Percentiles rank a stretch among this genome's conserved stretches.
These are phyloP conservation scores for Lutjanus campechanus DNA, from an alignment of 2,797 vertebrate genomes.

Conservation along the genomic window DNA sequence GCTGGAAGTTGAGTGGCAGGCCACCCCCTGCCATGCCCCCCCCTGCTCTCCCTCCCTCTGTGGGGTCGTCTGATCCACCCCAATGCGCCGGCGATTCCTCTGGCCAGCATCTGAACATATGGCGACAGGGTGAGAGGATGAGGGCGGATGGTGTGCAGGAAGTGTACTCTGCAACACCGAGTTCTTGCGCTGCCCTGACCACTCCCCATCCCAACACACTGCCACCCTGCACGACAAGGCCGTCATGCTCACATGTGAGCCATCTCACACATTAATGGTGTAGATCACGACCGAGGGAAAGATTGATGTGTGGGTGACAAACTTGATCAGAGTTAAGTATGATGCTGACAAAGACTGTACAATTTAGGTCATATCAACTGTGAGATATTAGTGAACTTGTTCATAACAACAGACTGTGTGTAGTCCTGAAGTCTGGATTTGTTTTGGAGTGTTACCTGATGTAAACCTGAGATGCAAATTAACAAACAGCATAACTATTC, in stretches of 20 bases:
- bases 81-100: slow-evolving; percentile 88
- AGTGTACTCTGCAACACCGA: slow-evolving; percentile 75
- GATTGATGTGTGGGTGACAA: slow-evolving; percentile 49
- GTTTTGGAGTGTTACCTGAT: slow-evolving; percentile 31
- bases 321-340: slow-evolving; percentile 51
- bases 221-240: slow-evolving; percentile 69
- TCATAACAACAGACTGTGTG: slow-evolving; percentile 14
- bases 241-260: slow-evolving; percentile 53
- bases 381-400: slow-evolving; percentile 28
- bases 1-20: slow-evolving; percentile 90
- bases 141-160: slow-evolving; percentile 80
- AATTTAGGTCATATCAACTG: slow-evolving; percentile 39
- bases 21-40: slow-evolving; percentile 88
- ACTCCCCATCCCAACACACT: slow-evolving; percentile 80
- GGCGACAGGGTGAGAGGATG: slow-evolving; percentile 88
- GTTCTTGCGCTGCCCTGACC: slow-evolving; percentile 77
- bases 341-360: slow-evolving; percentile 35
- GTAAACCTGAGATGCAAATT: slow-evolving; percentile 34
- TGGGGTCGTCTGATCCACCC: slow-evolving; percentile 87
- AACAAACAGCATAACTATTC: slow-evolving; percentile 18
- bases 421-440: slow-evolving; percentile 1
- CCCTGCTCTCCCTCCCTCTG: slow-evolving; percentile 89
- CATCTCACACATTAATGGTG: slow-evolving; percentile 44
- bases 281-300: slow-evolving; percentile 32
- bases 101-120: slow-evolving; percentile 91